Evolutionary conservation across 2,888 invertebrate species (phyloP).

Genomic region (Hedya salicella): DNA sequence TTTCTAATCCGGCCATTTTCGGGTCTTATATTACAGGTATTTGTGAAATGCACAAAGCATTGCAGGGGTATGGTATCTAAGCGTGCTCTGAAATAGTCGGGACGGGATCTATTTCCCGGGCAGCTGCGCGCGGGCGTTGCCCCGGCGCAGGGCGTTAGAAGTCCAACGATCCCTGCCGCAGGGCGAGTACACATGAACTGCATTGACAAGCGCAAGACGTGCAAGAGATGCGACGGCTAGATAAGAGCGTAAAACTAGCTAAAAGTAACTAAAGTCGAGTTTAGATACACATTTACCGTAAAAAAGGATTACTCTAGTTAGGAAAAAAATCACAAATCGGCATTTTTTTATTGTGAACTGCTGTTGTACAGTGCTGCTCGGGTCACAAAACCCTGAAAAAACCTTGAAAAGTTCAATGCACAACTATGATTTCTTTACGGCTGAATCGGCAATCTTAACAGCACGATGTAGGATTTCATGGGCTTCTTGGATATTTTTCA

Average conservation of each 20-base stretch:
- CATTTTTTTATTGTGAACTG: too few species aligned
- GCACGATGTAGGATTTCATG: too few species aligned
- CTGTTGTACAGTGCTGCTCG: too few species aligned
- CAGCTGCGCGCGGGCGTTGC: slow-evolving; percentile 83
- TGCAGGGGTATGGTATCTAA: slow-evolving; percentile 66
- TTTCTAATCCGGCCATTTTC: slow-evolving; percentile 2
- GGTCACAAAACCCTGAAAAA: too few species aligned
- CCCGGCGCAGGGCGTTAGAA: slow-evolving; percentile 80
- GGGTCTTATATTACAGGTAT: slow-evolving; percentile 69
- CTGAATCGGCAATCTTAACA: too few species aligned
- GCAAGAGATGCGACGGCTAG: not conserved
- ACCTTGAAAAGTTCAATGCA: too few species aligned
- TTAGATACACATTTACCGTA: too few species aligned
- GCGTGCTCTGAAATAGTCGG: slow-evolving; percentile 82
- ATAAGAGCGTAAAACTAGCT: not conserved
- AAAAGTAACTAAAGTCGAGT: not conserved
- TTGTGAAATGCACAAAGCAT: slow-evolving; percentile 58
- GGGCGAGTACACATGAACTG: slow-evolving; percentile 32
- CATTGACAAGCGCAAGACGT: slow-evolving; percentile 10
- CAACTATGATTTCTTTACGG: too few species aligned
- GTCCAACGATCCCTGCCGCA: slow-evolving; percentile 81
- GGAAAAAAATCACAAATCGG: too few species aligned
- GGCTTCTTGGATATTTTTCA: too few species aligned
- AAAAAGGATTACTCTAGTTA: too few species aligned
- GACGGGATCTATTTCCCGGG: slow-evolving; percentile 84